Evolutionary conservation across 2,113 vertebrate genomes (phyloP).

Genomic region (Pheucticus melanocephalus): DNA sequence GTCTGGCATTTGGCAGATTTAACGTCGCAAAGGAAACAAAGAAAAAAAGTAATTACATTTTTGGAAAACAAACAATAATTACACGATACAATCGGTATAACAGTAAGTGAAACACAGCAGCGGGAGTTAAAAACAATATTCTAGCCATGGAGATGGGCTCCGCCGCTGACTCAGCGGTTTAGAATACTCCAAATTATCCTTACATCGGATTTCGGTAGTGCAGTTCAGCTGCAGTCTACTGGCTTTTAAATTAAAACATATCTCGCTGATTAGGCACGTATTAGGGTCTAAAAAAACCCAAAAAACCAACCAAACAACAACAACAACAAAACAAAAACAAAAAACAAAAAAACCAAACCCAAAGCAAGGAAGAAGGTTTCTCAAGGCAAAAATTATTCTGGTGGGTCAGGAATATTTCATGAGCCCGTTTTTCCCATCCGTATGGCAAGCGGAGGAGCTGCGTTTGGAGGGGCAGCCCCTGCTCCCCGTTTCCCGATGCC

Average conservation of each 20-base stretch:
- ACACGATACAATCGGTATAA: slow-evolving; percentile 60
- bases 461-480: background rate
- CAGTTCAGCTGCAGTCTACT: slow-evolving; percentile 11
- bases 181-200: background rate
- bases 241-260: slow-evolving; percentile 44
- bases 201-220: background rate
- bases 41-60: slow-evolving; percentile 75
- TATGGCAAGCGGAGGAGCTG: background rate
- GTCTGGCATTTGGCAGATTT: slow-evolving; percentile 41
- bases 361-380: background rate
- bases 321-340: background rate
- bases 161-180: slow-evolving; percentile 67
- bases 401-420: background rate
- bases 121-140: slow-evolving; percentile 46
- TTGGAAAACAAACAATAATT: slow-evolving; percentile 76
- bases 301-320: no score
- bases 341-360: background rate
- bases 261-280: slow-evolving; percentile 5
- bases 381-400: background rate
- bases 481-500: background rate
- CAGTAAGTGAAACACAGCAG: slow-evolving; percentile 53
- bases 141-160: background rate
- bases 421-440: background rate
- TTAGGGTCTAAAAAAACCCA: background rate
- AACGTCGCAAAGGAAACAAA: slow-evolving; percentile 46